Base-by-base conservation (phyloP, 92 coral and sea anemone species). In the Zoanthus gigantus region DNA sequence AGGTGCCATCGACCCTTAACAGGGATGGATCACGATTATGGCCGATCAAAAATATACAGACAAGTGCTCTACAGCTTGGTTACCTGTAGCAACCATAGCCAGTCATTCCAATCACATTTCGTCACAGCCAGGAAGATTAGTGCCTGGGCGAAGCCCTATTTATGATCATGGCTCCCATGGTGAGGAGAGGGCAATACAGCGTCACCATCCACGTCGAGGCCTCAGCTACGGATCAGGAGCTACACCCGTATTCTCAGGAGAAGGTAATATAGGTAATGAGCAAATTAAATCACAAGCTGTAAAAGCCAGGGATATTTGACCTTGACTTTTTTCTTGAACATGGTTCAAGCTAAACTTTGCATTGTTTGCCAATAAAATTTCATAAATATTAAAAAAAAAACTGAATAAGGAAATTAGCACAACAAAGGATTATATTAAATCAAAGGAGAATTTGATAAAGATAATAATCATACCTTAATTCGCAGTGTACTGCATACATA, bases 21-120 rank as follows among this genome's bases (percentile, higher is more conserved):
- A 81, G 85, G 85, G 85, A 81, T 81, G 85, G 85, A 81, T 66
- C 85, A 81, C 85, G 48, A 81, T 81, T 81, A 81, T 81, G 85
- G 75, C 85, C 61, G 75, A 81, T 66, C 85, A 81, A 47, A 81
- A 81, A 81, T 81, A 81, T 60, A 46, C 85, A 81, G 85, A 81
- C 74, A 81, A 81, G 32, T 68, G 74, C 45, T 71, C 85, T 5
- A 47, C 85, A 45, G 45, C 85, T 3, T 81, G 85, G 85, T 46
- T 81, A 81, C 85, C 85, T 5, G 75, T 81, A 81, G 75, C 85
- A 66, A 81, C 85, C 61, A 65, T 81, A n/a, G 85, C 85, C 56
- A 30, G 85, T 66, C 85, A 81, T 50, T 53, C 85, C 57, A 81
- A 68, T 81, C 85, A 48, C 23, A 66, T 66, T 44, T 65, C 85